phyloP scores from a whole-genome alignment of 2,888 invertebrate species.

The Platycnemis pennipes region DNA sequence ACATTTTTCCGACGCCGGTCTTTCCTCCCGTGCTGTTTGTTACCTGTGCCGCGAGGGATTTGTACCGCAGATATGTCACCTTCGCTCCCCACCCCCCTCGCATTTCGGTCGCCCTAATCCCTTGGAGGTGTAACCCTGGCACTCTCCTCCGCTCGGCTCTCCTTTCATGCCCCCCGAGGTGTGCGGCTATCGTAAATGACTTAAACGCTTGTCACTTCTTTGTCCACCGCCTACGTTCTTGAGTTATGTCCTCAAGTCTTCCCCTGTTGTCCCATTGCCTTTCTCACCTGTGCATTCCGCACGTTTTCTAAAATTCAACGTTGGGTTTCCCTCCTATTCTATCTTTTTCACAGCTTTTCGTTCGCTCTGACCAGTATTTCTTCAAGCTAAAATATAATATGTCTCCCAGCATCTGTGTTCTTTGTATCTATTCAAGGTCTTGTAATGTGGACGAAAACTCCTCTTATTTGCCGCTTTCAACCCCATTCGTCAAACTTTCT shows the following conservation, averaged over 20 bases:
- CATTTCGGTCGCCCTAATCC: constrained; percentile 49
- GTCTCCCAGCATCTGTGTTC: no score
- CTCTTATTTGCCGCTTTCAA: no score
- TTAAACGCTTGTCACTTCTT: not conserved
- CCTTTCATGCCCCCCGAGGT: not conserved
- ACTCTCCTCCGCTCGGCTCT: not conserved
- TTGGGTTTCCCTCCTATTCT: not conserved
- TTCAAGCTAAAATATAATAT: no score
- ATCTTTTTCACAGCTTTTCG: no score
- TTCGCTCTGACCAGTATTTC: no score
- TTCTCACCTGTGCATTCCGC: not conserved
- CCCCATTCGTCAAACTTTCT: no score
- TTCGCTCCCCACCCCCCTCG: not conserved
- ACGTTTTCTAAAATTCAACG: not conserved
- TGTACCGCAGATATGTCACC: not conserved
- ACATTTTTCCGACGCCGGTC: not conserved
- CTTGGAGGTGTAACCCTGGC: constrained; percentile 43
- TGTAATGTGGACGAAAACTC: no score
- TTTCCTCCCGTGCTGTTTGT: not conserved
- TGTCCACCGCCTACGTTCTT: not conserved
- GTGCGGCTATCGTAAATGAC: constrained; percentile 44
- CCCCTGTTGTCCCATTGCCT: not conserved
- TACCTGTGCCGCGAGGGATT: not conserved
- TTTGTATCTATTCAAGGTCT: no score
- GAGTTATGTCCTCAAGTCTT: not conserved